Conservation (phyloP, 35 echinoderm and acorn worm species). For the Stichopus chloronotus region DNA sequence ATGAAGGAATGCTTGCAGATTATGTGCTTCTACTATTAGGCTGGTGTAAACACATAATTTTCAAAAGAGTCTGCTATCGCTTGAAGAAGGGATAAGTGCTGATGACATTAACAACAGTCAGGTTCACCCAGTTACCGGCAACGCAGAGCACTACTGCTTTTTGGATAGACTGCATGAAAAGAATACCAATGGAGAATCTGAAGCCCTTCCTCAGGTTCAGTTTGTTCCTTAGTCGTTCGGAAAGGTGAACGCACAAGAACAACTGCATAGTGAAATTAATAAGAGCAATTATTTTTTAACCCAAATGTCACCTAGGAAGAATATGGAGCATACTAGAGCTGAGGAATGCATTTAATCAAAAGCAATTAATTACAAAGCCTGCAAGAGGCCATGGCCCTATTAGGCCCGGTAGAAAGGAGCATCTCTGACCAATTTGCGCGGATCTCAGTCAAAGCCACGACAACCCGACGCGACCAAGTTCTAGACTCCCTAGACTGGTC, state of each 20-base stretch:
- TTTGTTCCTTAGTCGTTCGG: not conserved
- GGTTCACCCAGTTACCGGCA: slow-evolving; percentile 32
- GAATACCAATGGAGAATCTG: not conserved
- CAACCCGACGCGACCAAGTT: not conserved
- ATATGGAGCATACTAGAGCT: slow-evolving; percentile 21
- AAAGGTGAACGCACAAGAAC: slow-evolving; percentile 29
- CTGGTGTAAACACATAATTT: not conserved
- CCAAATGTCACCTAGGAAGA: not conserved
- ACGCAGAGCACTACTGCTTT: slow-evolving; percentile 36
- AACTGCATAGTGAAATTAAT: slow-evolving; percentile 16
- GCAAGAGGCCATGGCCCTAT: not conserved
- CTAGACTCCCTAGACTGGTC: not conserved
- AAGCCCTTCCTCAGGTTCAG: not conserved
- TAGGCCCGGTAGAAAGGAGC: not conserved
- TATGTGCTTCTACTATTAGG: not conserved
- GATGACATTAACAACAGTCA: not conserved
- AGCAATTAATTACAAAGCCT: not conserved
- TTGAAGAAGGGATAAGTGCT: not conserved
- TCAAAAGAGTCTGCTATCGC: not conserved
- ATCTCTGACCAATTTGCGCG: not conserved
- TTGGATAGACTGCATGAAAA: slow-evolving; percentile 41
- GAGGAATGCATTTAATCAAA: not conserved
- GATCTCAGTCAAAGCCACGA: too few relatives aligned
- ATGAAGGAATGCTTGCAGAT: slow-evolving; percentile 51
- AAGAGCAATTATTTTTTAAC: not conserved